Percentiles rank a stretch among this genome's conserved stretches.
Conservation (phyloP, 2,113 vertebrate genomes). For the Mesitornis unicolor region DNA sequence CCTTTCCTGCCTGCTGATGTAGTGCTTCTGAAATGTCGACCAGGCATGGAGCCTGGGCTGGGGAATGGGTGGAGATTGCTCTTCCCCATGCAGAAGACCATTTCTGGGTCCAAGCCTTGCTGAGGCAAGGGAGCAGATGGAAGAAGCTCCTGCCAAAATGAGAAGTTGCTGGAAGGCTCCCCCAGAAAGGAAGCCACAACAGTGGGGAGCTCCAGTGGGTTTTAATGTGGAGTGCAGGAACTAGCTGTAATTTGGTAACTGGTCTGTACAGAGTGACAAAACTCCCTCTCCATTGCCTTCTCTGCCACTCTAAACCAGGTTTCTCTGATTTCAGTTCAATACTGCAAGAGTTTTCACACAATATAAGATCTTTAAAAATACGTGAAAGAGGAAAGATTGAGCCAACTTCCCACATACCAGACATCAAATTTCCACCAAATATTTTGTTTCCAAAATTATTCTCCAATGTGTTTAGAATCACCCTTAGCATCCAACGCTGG, state of each 20-base stretch:
- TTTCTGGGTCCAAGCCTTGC: neutral
- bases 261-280: neutral
- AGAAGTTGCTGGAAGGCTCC: neutral
- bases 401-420: neutral
- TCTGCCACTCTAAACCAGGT: neutral
- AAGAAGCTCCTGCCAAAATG: neutral
- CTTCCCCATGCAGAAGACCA: rapidly evolving
- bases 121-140: neutral
- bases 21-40: neutral
- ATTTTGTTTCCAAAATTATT: neutral
- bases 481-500: neutral
- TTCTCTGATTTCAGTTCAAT: neutral
- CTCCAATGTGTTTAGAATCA: neutral
- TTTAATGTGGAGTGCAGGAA: neutral
- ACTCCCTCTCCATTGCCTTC: neutral
- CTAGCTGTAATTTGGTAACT: neutral
- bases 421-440: neutral
- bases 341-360: neutral
- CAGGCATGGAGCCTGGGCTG: neutral
- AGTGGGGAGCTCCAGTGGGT: neutral
- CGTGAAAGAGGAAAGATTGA: neutral
- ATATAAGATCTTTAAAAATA: neutral
- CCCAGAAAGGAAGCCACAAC: neutral
- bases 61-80: neutral
- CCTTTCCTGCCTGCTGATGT: neutral